Percentiles rank a stretch among this genome's conserved stretches.
These are phyloP conservation scores for Acomys russatus DNA, from an alignment of 2,797 vertebrate species.

Conservation along the genomic window DNA sequence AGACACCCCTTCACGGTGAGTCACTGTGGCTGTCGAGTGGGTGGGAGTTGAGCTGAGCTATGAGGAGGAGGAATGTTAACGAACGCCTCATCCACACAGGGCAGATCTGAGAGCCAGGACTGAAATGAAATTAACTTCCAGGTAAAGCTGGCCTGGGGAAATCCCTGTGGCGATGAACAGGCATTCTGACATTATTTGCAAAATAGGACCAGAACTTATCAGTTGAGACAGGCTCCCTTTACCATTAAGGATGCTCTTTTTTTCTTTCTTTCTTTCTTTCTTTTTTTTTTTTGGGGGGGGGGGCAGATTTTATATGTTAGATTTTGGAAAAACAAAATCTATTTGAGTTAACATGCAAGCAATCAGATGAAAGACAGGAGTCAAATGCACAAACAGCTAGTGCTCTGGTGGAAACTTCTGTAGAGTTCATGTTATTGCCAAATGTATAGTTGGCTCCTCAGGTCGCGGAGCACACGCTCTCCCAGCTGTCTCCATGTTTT, in stretches of 20 bases:
- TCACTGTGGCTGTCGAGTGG: not conserved
- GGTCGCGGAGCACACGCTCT: not conserved
- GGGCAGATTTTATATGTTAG: conserved; percentile 14
- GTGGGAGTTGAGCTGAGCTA: not conserved
- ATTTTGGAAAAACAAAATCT: conserved; percentile 20
- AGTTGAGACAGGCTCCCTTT: not conserved
- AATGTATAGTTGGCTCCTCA: not conserved
- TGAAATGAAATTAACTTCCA: conserved; percentile 32
- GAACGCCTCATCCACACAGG: not conserved
- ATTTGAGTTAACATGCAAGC: not conserved
- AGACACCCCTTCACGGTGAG: not conserved
- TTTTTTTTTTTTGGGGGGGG: too few species aligned
- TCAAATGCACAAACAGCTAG: conserved; percentile 8
- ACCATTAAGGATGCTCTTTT: conserved; percentile 25
- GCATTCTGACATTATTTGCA: conserved; percentile 1
- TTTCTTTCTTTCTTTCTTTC: too few species aligned
- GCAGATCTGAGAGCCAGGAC: not conserved
- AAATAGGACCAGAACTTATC: not conserved
- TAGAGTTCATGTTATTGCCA: not conserved
- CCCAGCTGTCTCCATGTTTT: not conserved
- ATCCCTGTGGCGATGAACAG: not conserved
- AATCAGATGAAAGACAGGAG: not conserved
- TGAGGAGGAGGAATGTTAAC: not conserved
- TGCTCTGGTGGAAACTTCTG: not conserved
- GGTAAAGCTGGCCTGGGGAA: not conserved